Evolutionary conservation across 2,888 invertebrate genomes (phyloP).

Genomic region (Imbricaverruca yamaguchii): DNA sequence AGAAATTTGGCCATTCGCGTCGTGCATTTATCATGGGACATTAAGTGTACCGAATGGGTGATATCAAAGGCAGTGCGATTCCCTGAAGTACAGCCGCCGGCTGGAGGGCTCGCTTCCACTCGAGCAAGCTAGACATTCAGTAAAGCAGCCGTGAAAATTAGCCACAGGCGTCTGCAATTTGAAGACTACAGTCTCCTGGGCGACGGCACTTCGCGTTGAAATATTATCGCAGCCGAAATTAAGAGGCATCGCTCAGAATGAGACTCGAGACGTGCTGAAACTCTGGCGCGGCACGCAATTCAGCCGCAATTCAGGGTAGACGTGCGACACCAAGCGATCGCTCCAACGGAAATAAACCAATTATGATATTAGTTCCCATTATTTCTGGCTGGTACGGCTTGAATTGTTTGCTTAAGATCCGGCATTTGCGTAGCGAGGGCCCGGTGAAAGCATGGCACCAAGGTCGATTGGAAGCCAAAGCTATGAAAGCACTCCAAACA

Average conservation of each 20-base stretch:
- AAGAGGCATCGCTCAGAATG: background rate
- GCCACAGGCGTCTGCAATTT: background rate
- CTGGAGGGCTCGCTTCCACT: background rate
- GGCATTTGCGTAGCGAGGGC: too few relatives aligned
- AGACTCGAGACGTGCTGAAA: background rate
- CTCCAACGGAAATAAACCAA: too few relatives aligned
- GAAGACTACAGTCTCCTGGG: background rate
- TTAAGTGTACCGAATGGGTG: background rate
- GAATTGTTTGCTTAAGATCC: too few relatives aligned
- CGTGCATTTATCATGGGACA: constrained; percentile 13
- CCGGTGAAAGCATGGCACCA: too few relatives aligned
- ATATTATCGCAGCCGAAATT: background rate
- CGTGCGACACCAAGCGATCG: too few relatives aligned
- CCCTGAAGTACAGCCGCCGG: background rate
- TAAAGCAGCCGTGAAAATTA: constrained; percentile 2
- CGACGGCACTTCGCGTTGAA: background rate
- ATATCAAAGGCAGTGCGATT: background rate
- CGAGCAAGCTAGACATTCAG: background rate
- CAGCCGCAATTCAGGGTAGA: too few relatives aligned
- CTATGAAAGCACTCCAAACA: too few relatives aligned
- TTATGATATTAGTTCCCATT: too few relatives aligned
- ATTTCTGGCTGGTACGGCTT: too few relatives aligned
- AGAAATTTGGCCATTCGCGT: constrained; percentile 6
- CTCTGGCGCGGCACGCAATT: too few relatives aligned
- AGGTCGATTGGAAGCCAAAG: too few relatives aligned